A percentile compares a stretch with the other conserved stretches of the same genome.
phyloP scores from a whole-genome alignment of 2,113 vertebrate genomes.

The Anolis carolinensis region DNA sequence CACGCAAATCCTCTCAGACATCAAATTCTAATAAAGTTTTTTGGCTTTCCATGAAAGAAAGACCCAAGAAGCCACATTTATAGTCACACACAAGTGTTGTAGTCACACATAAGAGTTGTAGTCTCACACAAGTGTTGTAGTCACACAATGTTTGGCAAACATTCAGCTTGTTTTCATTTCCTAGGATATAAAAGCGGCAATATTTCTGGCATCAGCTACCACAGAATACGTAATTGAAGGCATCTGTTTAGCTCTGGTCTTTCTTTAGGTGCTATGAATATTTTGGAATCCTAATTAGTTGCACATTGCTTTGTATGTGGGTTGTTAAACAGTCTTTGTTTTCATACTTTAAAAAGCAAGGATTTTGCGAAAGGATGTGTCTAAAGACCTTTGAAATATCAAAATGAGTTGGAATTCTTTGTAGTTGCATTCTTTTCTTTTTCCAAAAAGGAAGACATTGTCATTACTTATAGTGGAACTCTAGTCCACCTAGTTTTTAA shows the following conservation, averaged over 20 bases:
- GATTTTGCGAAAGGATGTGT: neutral
- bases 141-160: constrained; percentile 1
- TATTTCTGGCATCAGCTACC: neutral
- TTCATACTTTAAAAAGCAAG: neutral
- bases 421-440: neutral
- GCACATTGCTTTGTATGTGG: neutral
- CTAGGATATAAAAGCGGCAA: neutral
- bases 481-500: too few relatives aligned
- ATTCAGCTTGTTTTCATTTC: constrained; percentile 2
- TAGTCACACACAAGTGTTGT: neutral
- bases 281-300: neutral
- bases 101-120: neutral
- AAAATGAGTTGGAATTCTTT: neutral
- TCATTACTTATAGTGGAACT: neutral
- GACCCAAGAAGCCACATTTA: constrained; percentile 41
- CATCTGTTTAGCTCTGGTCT: neutral
- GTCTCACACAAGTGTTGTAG: constrained; percentile 1
- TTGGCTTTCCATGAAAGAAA: constrained; percentile 57
- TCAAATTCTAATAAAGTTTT: constrained; percentile 63
- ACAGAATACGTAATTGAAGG: neutral
- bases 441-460: neutral
- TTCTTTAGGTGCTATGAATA: rapidly evolving
- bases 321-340: constrained; percentile 11
- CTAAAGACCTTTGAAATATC: neutral
- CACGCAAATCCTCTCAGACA: constrained; percentile 62